Conservation (phyloP, 2,113 vertebrate species). For the Rhizomys pruinosus region DNA sequence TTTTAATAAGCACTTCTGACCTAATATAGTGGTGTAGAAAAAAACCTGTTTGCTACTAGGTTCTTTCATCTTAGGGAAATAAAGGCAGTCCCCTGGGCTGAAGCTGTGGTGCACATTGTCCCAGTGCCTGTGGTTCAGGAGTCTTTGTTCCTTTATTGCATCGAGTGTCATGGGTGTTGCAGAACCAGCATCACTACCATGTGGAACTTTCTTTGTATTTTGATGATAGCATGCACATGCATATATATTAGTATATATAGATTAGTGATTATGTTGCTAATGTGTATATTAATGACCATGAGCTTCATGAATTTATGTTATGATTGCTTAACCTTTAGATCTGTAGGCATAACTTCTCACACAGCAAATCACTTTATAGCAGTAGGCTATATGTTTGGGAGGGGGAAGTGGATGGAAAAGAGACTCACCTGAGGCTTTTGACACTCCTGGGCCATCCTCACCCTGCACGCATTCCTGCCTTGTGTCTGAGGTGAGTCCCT, state of each 20-base stretch:
- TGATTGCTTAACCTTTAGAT: constrained; percentile 2
- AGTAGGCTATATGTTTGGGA: neutral
- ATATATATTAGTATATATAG: neutral
- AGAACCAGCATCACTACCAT: neutral
- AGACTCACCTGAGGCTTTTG: neutral
- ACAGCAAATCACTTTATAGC: neutral
- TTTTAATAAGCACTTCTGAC: neutral
- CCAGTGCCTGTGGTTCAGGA: neutral
- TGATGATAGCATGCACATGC: neutral
- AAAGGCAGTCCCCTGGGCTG: neutral
- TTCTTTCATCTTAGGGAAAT: neutral
- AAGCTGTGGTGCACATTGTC: too few species aligned
- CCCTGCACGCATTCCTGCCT: neutral
- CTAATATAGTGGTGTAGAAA: constrained; percentile 2
- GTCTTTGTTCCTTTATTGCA: neutral
- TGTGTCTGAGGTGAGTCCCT: neutral
- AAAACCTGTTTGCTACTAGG: neutral
- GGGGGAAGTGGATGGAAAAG: neutral
- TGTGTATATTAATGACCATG: neutral
- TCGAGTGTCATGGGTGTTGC: neutral
- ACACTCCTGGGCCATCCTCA: neutral
- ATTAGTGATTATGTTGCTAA: neutral
- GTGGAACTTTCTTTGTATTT: neutral
- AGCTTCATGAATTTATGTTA: neutral
- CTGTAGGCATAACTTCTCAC: neutral